phyloP scores from a whole-genome alignment of 1,140 invertebrate species.

The Macrobrachium nipponense region DNA sequence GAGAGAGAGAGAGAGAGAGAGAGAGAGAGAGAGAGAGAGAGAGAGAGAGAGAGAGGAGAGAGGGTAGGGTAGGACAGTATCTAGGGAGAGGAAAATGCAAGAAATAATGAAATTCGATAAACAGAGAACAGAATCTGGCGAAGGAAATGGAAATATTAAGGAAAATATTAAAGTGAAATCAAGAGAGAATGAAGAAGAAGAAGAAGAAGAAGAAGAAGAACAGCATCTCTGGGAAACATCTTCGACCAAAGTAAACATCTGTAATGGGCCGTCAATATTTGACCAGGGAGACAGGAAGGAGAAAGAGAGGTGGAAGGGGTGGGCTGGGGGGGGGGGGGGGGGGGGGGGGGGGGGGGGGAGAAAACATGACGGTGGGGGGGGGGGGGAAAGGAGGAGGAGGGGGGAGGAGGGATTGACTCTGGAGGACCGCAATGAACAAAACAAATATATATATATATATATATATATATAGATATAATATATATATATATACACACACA shows the following conservation, averaged over 20 bases:
- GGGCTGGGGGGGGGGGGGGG: too few relatives aligned
- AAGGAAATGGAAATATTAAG: background rate
- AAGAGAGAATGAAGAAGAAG: background rate
- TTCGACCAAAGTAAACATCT: background rate
- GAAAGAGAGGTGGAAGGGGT: too few relatives aligned
- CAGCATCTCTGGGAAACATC: too few relatives aligned
- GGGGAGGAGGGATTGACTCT: too few relatives aligned
- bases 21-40: slow-evolving; percentile 17
- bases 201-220: background rate
- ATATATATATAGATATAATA: slow-evolving; percentile 9
- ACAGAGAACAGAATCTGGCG: too few relatives aligned
- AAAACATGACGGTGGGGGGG: background rate
- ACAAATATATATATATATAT: slow-evolving; percentile 11
- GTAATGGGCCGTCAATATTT: background rate
- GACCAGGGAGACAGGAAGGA: background rate
- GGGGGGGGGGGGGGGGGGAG: too few relatives aligned
- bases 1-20: slow-evolving; percentile 18
- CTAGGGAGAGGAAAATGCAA: background rate
- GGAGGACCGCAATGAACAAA: background rate
- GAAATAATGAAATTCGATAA: background rate
- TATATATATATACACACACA: background rate
- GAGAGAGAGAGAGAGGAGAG: slow-evolving; percentile 16
- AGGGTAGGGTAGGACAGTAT: background rate
- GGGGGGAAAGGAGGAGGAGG: too few relatives aligned
- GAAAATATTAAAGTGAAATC: background rate